A percentile compares a stretch with the other conserved stretches of the same genome.
These are phyloP conservation scores for Ophioninae sp. DNA, from an alignment of 2,888 invertebrate species.

Conservation along the genomic window DNA sequence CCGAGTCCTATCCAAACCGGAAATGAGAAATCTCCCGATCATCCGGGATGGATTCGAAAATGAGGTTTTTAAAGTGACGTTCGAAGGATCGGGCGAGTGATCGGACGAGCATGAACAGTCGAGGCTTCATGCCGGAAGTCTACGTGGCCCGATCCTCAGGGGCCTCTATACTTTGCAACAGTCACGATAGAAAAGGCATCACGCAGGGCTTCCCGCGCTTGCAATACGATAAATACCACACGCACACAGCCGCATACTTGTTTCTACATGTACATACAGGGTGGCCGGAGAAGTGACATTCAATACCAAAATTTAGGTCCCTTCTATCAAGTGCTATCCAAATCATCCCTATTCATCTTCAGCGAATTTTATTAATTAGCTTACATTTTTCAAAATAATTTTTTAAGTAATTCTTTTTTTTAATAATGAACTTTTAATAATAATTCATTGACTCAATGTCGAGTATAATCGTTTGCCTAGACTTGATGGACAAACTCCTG, in stretches of 20 bases:
- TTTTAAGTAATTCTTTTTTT: no score
- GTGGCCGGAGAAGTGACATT: background rate
- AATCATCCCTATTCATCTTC: no score
- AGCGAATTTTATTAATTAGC: no score
- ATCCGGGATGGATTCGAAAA: constrained; percentile 27
- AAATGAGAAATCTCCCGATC: constrained; percentile 39
- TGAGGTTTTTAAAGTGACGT: constrained; percentile 41
- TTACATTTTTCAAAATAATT: no score
- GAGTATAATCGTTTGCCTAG: no score
- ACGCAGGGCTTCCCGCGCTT: constrained; percentile 39
- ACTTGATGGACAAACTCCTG: no score
- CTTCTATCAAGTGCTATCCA: no score
- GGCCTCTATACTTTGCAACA: constrained; percentile 30
- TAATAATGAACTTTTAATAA: no score
- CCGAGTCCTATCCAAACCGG: constrained; percentile 25
- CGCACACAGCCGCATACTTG: background rate
- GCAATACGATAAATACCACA: constrained; percentile 22
- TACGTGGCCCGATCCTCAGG: constrained; percentile 24
- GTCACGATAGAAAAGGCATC: constrained; percentile 48
- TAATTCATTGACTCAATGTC: no score
- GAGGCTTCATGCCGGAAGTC: constrained; percentile 56
- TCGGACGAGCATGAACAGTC: constrained; percentile 39
- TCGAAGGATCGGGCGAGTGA: constrained; percentile 35
- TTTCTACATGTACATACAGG: background rate
- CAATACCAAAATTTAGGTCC: no score